These are phyloP conservation scores for Tachysurus vachellii DNA, from an alignment of 2,113 vertebrate genomes.

Conservation along the genomic window DNA sequence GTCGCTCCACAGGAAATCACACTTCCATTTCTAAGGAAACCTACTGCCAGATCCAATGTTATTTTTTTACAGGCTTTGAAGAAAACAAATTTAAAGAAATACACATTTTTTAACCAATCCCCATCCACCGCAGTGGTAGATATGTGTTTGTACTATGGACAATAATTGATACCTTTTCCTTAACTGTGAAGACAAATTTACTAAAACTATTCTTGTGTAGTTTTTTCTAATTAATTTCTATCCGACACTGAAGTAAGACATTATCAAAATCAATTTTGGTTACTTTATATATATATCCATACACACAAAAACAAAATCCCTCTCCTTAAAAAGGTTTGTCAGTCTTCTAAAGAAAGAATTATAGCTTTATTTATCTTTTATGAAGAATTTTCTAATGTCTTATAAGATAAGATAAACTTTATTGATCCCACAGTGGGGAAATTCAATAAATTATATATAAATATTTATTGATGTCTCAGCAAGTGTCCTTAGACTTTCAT, in stretches of 20 bases:
- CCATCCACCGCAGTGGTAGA: background rate
- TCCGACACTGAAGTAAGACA: background rate
- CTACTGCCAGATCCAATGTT: background rate
- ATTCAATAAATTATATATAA: no score
- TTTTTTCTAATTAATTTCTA: background rate
- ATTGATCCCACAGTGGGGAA: no score
- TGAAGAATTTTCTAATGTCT: background rate
- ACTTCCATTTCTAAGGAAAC: background rate
- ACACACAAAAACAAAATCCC: background rate
- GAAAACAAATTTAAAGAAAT: constrained; percentile 2
- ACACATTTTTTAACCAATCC: background rate
- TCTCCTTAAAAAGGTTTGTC: background rate
- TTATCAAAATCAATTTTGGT: background rate
- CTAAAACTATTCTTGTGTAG: background rate
- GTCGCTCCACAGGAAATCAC: constrained; percentile 29
- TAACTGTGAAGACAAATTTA: background rate
- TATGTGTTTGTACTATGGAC: background rate
- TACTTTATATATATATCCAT: background rate
- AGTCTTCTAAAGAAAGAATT: background rate
- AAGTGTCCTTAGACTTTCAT: background rate
- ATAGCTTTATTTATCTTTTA: background rate
- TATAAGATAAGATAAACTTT: no score
- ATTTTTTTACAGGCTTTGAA: background rate
- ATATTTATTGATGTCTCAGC: background rate
- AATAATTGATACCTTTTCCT: background rate